Percentiles rank a stretch among this genome's conserved stretches.
phyloP scores from a whole-genome alignment of 2,797 vertebrate genomes.

The Enteromius thamalakanensis region DNA sequence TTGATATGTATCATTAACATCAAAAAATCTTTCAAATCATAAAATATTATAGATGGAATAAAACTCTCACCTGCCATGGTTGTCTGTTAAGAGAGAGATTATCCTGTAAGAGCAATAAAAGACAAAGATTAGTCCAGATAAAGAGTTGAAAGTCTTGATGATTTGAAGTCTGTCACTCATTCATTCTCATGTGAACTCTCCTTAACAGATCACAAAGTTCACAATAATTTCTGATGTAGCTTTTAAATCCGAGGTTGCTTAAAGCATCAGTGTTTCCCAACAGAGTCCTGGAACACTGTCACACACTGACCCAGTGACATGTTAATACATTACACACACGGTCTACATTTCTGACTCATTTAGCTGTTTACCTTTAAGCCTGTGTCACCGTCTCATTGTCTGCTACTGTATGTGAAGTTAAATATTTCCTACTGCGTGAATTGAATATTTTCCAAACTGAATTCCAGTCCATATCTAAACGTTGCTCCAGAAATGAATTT shows the following conservation, averaged over 20 bases:
- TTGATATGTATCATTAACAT: background rate
- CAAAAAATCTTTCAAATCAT: background rate
- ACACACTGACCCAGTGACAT: background rate
- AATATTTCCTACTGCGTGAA: background rate
- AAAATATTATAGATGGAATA: background rate
- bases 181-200: background rate
- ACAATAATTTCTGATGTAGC: background rate
- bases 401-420: background rate
- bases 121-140: constrained; percentile 24
- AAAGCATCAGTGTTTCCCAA: constrained; percentile 5
- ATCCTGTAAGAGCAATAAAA: constrained; percentile 65
- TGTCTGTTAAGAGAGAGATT: constrained; percentile 59
- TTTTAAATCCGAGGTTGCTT: background rate
- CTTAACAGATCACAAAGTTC: background rate
- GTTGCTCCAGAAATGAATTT: background rate
- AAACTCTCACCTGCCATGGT: constrained; percentile 79
- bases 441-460: background rate
- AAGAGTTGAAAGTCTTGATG: background rate
- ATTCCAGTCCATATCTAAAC: background rate
- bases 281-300: background rate
- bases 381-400: background rate
- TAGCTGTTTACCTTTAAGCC: background rate
- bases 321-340: background rate
- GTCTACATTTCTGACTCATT: background rate
- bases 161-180: background rate